Conservation (phyloP, 2,888 invertebrate species). For the Cremastinae sp. region DNA sequence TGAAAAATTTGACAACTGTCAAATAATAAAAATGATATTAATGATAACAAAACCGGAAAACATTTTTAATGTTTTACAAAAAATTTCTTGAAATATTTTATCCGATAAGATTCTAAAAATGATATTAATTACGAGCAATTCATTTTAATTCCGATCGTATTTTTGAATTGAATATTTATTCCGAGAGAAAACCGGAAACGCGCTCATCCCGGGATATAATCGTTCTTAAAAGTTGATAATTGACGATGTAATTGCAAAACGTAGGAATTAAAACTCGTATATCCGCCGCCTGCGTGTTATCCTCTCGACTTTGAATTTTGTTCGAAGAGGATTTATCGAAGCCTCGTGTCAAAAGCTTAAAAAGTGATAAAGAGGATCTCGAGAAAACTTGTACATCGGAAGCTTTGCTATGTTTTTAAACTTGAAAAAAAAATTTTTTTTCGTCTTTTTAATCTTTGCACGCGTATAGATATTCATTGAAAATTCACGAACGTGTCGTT, state of each 20-base stretch:
- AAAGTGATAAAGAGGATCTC: constrained; percentile 16
- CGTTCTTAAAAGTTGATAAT: not conserved
- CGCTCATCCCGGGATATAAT: not conserved
- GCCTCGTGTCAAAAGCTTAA: constrained; percentile 6
- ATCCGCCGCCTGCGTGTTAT: constrained; percentile 3
- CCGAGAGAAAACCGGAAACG: not conserved
- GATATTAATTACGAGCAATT: too few relatives aligned
- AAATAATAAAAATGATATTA: too few relatives aligned
- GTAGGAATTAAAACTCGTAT: not conserved
- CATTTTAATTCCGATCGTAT: too few relatives aligned
- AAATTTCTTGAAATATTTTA: too few relatives aligned
- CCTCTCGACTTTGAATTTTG: not conserved
- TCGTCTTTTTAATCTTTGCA: constrained; percentile 40
- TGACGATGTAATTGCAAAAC: not conserved
- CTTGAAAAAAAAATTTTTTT: too few relatives aligned
- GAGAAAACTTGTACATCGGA: constrained; percentile 24
- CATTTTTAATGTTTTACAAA: too few relatives aligned
- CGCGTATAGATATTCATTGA: constrained; percentile 49
- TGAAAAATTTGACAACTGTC: too few relatives aligned
- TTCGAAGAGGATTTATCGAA: constrained; percentile 25
- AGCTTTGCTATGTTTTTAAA: constrained; percentile 42
- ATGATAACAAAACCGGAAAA: too few relatives aligned
- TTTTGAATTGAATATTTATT: too few relatives aligned
- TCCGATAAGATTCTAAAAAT: too few relatives aligned
- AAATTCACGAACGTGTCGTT: constrained; percentile 64